These are phyloP conservation scores for Cepaea nemoralis DNA, from an alignment of 1,140 invertebrate species.

Conservation along the genomic window DNA sequence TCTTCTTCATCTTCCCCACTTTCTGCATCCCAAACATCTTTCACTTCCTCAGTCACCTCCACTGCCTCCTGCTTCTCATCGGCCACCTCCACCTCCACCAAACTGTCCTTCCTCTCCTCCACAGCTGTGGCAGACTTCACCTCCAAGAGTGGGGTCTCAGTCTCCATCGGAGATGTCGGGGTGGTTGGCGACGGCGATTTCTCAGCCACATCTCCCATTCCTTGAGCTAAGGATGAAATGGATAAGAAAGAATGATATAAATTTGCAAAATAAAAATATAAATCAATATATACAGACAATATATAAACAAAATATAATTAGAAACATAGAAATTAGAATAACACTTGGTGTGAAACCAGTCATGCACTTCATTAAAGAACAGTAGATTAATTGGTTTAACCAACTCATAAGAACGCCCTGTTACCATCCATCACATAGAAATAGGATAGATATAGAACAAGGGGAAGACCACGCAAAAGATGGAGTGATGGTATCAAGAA, in stretches of 20 bases:
- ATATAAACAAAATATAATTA: too few species aligned
- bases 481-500: too few species aligned
- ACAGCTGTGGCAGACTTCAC: not conserved
- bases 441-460: too few species aligned
- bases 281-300: too few species aligned
- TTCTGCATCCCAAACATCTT: conserved; percentile 56
- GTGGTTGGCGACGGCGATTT: conserved; percentile 44
- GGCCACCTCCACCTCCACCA: conserved; percentile 45
- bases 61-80: conserved; percentile 45
- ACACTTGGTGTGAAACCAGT: too few species aligned
- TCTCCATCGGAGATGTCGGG: not conserved
- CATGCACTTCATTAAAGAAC: too few species aligned
- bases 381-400: too few species aligned
- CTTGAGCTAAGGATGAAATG: not conserved
- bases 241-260: not conserved
- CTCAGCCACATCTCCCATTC: conserved; percentile 17
- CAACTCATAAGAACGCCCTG: too few species aligned
- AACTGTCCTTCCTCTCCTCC: conserved; percentile 32
- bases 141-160: not conserved
- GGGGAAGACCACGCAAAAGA: too few species aligned
- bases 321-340: too few species aligned
- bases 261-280: not conserved
- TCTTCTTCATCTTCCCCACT: conserved; percentile 55
- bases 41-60: conserved; percentile 46
- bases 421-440: too few species aligned